These are phyloP conservation scores for Cloeon dipterum DNA, from an alignment of 2,888 invertebrate species.

Conservation along the genomic window DNA sequence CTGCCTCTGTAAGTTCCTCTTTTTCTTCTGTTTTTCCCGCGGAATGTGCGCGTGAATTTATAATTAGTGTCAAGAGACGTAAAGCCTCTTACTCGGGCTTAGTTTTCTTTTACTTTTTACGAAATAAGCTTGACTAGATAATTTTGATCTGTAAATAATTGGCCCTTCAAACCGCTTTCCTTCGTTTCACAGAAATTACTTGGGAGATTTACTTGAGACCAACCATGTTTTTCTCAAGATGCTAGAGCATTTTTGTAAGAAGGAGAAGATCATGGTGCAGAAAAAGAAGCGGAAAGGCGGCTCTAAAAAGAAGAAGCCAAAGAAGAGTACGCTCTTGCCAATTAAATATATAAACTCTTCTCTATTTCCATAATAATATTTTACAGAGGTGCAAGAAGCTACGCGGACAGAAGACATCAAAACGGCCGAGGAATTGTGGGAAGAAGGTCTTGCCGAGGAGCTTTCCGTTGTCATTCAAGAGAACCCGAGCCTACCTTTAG, in stretches of 20 bases:
- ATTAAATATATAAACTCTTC: too few relatives aligned
- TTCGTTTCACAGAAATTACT: slow-evolving; percentile 53
- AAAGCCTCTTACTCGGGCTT: too few relatives aligned
- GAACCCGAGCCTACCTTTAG: slow-evolving; percentile 29
- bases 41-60: too few relatives aligned
- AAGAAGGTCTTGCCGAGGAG: slow-evolving; percentile 32
- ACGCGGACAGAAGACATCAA: slow-evolving; percentile 12
- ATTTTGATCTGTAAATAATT: not conserved
- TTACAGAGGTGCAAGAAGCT: too few relatives aligned
- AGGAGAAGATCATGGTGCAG: slow-evolving; percentile 36
- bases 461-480: slow-evolving; percentile 31
- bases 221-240: slow-evolving; percentile 79
- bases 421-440: slow-evolving; percentile 32
- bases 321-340: too few relatives aligned
- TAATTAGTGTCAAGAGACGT: too few relatives aligned
- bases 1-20: slow-evolving; percentile 47
- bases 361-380: too few relatives aligned
- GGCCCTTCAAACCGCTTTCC: too few relatives aligned
- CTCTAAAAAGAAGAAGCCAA: slow-evolving; percentile 25
- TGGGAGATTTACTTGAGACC: slow-evolving; percentile 73
- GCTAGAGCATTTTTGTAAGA: slow-evolving; percentile 39
- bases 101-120: too few relatives aligned
- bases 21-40: not conserved
- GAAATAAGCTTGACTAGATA: too few relatives aligned
- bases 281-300: slow-evolving; percentile 20